phyloP scores from a whole-genome alignment of 2,113 vertebrate genomes.

The Steatornis caripensis region DNA sequence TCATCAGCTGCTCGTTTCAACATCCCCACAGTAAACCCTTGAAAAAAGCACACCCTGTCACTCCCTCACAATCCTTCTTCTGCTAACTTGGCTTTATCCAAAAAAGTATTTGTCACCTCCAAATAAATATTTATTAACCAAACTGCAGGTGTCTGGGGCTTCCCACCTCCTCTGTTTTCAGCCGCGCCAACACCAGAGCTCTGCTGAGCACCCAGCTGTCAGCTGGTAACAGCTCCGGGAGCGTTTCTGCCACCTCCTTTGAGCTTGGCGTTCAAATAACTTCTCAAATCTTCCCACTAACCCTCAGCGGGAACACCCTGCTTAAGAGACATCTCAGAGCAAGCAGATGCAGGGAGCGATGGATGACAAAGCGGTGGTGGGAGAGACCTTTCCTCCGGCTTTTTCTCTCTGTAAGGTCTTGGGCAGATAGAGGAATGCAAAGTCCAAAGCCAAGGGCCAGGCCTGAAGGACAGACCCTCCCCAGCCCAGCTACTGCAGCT shows the following conservation, averaged over 20 bases:
- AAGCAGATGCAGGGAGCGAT: not conserved
- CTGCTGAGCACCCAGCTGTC: not conserved
- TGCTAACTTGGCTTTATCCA: conserved; percentile 10
- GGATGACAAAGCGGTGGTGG: not conserved
- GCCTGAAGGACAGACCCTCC: not conserved
- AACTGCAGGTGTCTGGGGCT: conserved; percentile 48
- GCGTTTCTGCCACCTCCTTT: not conserved
- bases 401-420: not conserved
- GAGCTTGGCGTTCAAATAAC: not conserved
- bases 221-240: not conserved
- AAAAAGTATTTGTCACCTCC: not conserved
- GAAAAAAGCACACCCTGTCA: not conserved
- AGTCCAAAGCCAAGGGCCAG: not conserved
- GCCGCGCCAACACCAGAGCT: not conserved
- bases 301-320: not conserved
- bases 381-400: not conserved
- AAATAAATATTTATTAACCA: conserved; percentile 49
- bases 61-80: not conserved
- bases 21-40: not conserved
- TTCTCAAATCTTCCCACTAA: not conserved
- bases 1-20: conserved; percentile 41
- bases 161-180: conserved; percentile 44
- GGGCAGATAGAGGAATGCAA: not conserved
- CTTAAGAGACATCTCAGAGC: not conserved
- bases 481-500: not conserved